A percentile compares a stretch with the other conserved stretches of the same genome.
Conservation (phyloP, 2,888 invertebrate species). For the Catocala sponsa region DNA sequence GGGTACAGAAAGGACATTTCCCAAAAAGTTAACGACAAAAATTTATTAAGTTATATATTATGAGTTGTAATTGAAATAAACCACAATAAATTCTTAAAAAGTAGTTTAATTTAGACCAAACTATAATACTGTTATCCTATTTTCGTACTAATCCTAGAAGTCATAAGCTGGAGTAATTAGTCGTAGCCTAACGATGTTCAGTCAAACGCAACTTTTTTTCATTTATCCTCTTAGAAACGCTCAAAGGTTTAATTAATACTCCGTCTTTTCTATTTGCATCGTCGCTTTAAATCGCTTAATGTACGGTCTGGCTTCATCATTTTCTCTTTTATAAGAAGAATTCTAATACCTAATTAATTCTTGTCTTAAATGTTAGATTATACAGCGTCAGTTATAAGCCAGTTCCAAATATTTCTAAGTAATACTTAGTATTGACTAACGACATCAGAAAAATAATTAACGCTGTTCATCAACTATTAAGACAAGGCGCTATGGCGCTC, state of each 20-base stretch:
- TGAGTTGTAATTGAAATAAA: too few species aligned
- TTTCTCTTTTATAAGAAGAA: conserved; percentile 17
- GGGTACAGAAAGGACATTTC: too few species aligned
- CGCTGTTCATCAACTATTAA: too few species aligned
- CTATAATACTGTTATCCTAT: conserved; percentile 1
- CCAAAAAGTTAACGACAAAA: too few species aligned
- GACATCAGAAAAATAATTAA: too few species aligned
- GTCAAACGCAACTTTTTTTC: conserved; percentile 54
- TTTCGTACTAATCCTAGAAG: conserved; percentile 55
- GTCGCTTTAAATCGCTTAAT: conserved; percentile 26
- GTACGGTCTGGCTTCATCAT: conserved; percentile 6
- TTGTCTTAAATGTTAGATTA: neutral
- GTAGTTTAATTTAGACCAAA: too few species aligned
- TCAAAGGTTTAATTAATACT: conserved; percentile 57
- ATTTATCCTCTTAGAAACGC: conserved; percentile 51
- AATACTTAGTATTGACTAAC: too few species aligned
- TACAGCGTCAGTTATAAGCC: too few species aligned
- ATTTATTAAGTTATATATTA: too few species aligned
- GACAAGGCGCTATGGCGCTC: too few species aligned
- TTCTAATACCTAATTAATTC: neutral
- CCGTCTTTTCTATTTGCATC: conserved; percentile 39
- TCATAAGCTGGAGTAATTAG: conserved; percentile 59
- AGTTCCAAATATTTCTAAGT: too few species aligned
- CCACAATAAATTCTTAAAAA: too few species aligned
- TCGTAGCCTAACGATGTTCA: conserved; percentile 58